These are phyloP conservation scores for Lutraria rhynchaena DNA, from an alignment of 1,140 invertebrate species.

Conservation along the genomic window DNA sequence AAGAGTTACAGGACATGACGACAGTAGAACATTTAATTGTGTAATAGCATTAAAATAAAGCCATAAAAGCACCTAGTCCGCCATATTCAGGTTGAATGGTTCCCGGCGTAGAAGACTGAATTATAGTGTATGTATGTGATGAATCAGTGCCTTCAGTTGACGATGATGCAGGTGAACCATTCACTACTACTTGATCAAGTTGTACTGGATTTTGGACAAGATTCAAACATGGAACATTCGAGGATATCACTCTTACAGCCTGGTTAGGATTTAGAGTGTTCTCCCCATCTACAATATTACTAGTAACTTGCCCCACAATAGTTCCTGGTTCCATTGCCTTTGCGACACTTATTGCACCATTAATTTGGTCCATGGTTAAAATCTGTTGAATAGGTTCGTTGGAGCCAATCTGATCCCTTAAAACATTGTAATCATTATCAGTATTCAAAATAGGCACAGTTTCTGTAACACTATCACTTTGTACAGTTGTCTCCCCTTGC, in stretches of 20 bases:
- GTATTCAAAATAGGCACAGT: conserved; percentile 33
- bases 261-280: not conserved
- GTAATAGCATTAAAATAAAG: conserved; percentile 58
- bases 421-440: conserved; percentile 41
- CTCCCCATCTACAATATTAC: conserved; percentile 1
- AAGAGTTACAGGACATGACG: too few species aligned
- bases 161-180: conserved; percentile 5
- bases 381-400: conserved; percentile 50
- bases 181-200: conserved; percentile 27
- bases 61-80: conserved; percentile 69
- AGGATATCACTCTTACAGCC: conserved; percentile 15
- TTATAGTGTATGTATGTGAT: conserved; percentile 45
- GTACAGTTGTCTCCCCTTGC: not conserved
- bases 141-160: conserved; percentile 44
- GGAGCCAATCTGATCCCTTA: conserved; percentile 42
- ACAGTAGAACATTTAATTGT: too few species aligned
- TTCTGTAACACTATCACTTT: not conserved
- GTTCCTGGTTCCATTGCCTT: conserved; percentile 23
- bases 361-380: conserved; percentile 46
- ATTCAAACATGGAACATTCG: conserved; percentile 23
- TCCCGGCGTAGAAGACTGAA: conserved; percentile 17
- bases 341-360: conserved; percentile 2
- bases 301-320: not conserved
- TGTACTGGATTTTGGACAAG: conserved; percentile 29
- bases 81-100: conserved; percentile 63